Base-by-base conservation (phyloP, 1,140 invertebrate species). In the Drosophila nigromelanica region DNA sequence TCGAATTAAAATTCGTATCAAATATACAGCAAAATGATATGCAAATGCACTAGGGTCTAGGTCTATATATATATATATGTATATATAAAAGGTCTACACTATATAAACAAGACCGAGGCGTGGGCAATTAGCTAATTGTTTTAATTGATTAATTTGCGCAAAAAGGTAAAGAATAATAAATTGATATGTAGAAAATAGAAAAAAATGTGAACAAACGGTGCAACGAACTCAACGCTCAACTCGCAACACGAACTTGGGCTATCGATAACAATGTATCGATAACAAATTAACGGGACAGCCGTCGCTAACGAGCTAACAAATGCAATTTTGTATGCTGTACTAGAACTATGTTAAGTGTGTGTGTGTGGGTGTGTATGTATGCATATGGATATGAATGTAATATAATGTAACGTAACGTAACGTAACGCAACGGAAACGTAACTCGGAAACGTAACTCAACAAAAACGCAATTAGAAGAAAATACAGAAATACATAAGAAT, bases 401-500 rank as follows among this genome's bases (percentile, higher is more conserved):
- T 61, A 67, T 58, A 50, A 47, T 51, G 66, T 81, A 82, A 82
- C 74, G 74, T 86, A 77, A 82, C 77, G 76, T 75, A 83, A 87
- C 79, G 81, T 76, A 86, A 86, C 83, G 82, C 72, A 86, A 86
- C 85, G 82, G 72, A 77, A 86, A 86, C 82, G 82, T 86, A 85
- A 86, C 81, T 81, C 78, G 69, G 70, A 82, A 86, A 87, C 81
- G 82, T 87, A 86, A 85, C 80, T 86, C 80, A 85, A 85, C 82
- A 81, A 85, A 86, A 86, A 86, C 82, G 82, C 82, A 86, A 86
- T 87, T 89, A 89, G 83, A 87, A 89, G 78, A 81, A 77, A 74
- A 80, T 79, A 68, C 67, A 86, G 81, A 89, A 82, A 89, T 82
- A 80, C 74, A 87, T 80, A 82, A 82, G 59, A 70, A 59, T 59